Base-by-base conservation (phyloP, 2,797 vertebrate genomes). In the Glyptemys insculpta region DNA sequence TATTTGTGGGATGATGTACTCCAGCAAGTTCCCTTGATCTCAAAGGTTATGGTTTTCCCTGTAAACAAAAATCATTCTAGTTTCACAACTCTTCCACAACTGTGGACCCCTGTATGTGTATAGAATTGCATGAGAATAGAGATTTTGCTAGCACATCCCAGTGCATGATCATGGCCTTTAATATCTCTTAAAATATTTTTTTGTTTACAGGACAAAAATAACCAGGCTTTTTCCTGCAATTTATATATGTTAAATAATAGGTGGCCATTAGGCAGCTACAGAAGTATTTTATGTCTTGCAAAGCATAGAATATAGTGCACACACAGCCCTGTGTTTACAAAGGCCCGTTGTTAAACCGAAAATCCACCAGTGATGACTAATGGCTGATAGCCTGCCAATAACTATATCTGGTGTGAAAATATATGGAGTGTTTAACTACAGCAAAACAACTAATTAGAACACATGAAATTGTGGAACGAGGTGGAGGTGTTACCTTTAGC, bases 391-490 rank as follows among this genome's bases (percentile, higher is more conserved):
- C 80, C 57, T 83, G 9, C 50, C 50, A 53, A 65, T 85, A 85
- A 87, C 62, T 65, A 87, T 95, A 91, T 93, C 81, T 89, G 72
- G 90, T 85, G 53, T 91, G 92, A 88, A 90, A 96, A 86, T 59
- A 21, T 8, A 47, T 50, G 78, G n/a, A 23, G 53, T 76, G 25
- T 93, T 95, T 91, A 93, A 89, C 34, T 90, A 90, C 87, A 89
- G 49, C 18, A 44, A 34, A 85, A 76, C 59, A 94, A 76, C 25
- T 76, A 94, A 89, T 96, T 90, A 91, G 29, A 86, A 12, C 29
- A 91, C 79, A 89, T 84, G 86, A 50, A 78, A 8, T 52, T 83
- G 41, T 59, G 90, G 29, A 44, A 74, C 5, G 54, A 76, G 87
- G 27, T 65, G 80, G 65, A 92, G 54, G 31, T 84, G 81, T 93